Evolutionary conservation across 1,140 invertebrate genomes (phyloP).

Genomic region (Drosophila nigromelanica): DNA sequence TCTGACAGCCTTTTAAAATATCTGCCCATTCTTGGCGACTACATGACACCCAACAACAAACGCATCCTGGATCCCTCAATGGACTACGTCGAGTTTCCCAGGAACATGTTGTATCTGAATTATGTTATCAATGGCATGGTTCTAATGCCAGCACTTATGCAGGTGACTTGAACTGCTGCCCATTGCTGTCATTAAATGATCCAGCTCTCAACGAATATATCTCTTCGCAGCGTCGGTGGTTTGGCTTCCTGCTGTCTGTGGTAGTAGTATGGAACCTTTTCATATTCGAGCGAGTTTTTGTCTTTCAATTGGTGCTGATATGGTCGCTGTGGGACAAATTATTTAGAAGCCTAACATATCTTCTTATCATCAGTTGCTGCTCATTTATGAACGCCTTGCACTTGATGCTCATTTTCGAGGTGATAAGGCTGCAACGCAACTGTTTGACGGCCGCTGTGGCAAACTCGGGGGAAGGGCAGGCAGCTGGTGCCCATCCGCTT

Average conservation of each 20-base stretch:
- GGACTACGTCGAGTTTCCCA: background rate
- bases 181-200: too few species aligned
- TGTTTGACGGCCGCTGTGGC: background rate
- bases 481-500: background rate
- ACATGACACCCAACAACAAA: background rate
- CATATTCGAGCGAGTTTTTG: constrained; percentile 6
- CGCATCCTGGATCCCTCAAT: background rate
- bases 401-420: constrained; percentile 7
- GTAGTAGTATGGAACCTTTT: constrained; percentile 41
- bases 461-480: background rate
- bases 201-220: background rate
- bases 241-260: background rate
- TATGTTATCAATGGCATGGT: constrained; percentile 4
- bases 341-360: background rate
- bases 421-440: constrained; percentile 12
- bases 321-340: constrained; percentile 25
- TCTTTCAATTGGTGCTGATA: background rate
- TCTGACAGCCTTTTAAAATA: background rate
- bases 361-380: background rate
- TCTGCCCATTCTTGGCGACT: background rate
- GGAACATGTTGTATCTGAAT: constrained; percentile 2
- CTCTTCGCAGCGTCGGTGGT: background rate
- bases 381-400: constrained; percentile 7
- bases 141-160: background rate
- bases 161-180: background rate